Percentiles rank a stretch among this genome's conserved stretches.
phyloP scores from a whole-genome alignment of 2,888 invertebrate genomes.

The Rotaria macrura region DNA sequence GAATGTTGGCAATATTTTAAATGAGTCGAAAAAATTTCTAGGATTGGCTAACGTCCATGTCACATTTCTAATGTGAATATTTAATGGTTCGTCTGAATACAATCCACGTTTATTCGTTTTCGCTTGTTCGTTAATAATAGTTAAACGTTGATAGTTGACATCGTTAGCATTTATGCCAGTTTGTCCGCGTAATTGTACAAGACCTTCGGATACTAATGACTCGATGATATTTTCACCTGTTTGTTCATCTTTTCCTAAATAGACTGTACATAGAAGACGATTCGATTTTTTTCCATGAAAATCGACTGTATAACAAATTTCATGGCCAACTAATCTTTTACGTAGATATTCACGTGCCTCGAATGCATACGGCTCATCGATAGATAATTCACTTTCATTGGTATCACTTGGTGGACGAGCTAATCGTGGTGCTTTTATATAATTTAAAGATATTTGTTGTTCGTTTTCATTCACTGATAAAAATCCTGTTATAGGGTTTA shows the following conservation, averaged over 20 bases:
- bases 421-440: constrained; percentile 29
- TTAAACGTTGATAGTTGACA: not conserved
- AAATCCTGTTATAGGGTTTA: not conserved
- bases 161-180: constrained; percentile 33
- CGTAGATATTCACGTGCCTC: constrained; percentile 90
- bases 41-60: constrained; percentile 79
- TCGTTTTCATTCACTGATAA: not conserved
- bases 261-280: constrained; percentile 78
- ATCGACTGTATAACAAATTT: constrained; percentile 71
- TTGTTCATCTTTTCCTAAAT: constrained; percentile 66
- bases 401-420: not conserved
- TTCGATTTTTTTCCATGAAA: constrained; percentile 64
- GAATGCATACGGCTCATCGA: constrained; percentile 76
- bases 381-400: not conserved
- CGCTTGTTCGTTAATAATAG: constrained; percentile 44
- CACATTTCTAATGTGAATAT: constrained; percentile 73
- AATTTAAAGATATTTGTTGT: not conserved
- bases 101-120: constrained; percentile 73
- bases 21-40: constrained; percentile 70
- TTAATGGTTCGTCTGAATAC: constrained; percentile 71
- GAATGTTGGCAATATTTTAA: constrained; percentile 59
- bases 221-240: constrained; percentile 79
- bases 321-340: constrained; percentile 84
- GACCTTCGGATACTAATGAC: constrained; percentile 73
- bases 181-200: constrained; percentile 62